Base-by-base conservation (phyloP, 2,797 vertebrate species). In the Characodon lateralis region DNA sequence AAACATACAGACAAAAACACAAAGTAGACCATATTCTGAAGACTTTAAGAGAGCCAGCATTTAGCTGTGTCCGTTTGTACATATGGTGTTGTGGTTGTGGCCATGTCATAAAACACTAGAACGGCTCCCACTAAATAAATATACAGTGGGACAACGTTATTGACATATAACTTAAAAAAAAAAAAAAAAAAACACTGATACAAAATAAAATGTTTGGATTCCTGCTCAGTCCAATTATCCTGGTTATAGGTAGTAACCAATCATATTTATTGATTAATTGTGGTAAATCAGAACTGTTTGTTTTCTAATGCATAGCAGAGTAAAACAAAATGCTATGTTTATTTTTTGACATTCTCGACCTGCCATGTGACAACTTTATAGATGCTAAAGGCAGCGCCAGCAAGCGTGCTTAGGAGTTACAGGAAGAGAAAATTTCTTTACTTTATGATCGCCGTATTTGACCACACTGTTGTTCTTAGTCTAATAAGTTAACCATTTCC, bases 361-460 rank as follows among this genome's bases (percentile, higher is more conserved):
- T 63, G 12, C 28, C 31, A 63, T 63, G 26, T 31, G 12, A 63
- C 5, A 6, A 31, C 9, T 71, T 18, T 20, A 51, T 20, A 4
- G 14, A 10, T 5, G 6, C 43, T 20, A 50, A 58, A 56, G 5
- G 5, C 10, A 55, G 24, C 2, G 16, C 39, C 74, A 71, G 84
- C 83, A 89, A 80, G 22, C 28, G 56, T 77, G 53, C 78, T 78
- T 74, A 41, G 24, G 24, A 56, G 9, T n/a, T 3, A 56, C 55
- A 2, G 22, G 20, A 41, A 43, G 65, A 41, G 9, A n/a, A 9
- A 8, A 13, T 24, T 24, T 66, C 5, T 66, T 66, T 39, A 20
- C 35, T 41, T 66, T 41, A 66, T 22, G 1, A 41, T 24, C 1
- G 1, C 24, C 16, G 31, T 8, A 35, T 14, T 16, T 63, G 61